Evolutionary conservation across 2,797 vertebrate genomes (phyloP), one percentile per base, ranked within the genome.

Genomic region (Chelon labrosus): DNA sequence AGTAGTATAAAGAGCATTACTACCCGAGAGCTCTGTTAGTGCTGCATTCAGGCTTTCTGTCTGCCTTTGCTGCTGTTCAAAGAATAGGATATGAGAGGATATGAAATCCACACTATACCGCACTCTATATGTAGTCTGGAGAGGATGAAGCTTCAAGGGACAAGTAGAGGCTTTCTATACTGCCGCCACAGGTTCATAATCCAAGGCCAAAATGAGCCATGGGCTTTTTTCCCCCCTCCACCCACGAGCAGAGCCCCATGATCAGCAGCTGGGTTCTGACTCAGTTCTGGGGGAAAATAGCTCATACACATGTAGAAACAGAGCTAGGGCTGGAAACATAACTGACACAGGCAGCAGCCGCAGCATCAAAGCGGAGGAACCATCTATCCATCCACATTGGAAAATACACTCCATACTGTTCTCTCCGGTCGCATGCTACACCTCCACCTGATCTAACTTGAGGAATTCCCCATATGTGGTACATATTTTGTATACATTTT

Each of bases 231-330:
- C 10, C 22, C 11, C 13, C n/a, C 42, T 50, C n/a, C 51, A 4
- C 9, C 73, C 47, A 41, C 53, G 17, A 63, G 76, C 66, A 53
- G 16, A 62, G 73, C 82, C 73, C 22, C 2, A 13, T 54, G 58
- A 71, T 62, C 65, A 59, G 66, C 85, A 86, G 85, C 79, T 80
- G 82, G 61, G 73, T 55, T 80, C 74, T 72, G 54, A 70, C 27
- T 55, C 37, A 6, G 55, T 58, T 51, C 49, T 52, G 59, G 51
- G 53, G 63, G 39, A 58, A 74, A 77, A 69, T 64, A 67, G 58
- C 69, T 76, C 38, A 11, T 11, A 49, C 1, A 41, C 17, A 70
- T 51, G 35, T 44, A 17, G 22, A 22, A 70, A 58, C 42, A 51
- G 54, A 13, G 16, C 25, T 16, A 7, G 54, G 16, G 16, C 25